Conservation (phyloP, 2,113 vertebrate species). For the Myrmecobius fasciatus region DNA sequence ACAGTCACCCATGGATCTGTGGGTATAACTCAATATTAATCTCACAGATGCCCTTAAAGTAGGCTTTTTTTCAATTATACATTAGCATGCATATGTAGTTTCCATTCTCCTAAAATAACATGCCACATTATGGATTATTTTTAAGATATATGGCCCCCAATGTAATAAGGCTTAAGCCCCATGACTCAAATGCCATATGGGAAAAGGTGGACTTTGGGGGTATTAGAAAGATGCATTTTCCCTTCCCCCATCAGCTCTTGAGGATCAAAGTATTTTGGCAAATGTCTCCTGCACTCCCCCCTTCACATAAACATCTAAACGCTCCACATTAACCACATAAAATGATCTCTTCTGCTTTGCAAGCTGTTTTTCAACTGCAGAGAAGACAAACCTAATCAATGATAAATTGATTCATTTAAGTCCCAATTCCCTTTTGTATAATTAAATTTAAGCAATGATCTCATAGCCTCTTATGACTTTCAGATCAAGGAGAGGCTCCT, state of each 20-base stretch:
- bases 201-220: neutral
- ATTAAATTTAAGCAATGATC: neutral
- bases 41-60: slow-evolving; percentile 3
- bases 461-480: neutral
- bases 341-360: slow-evolving; percentile 10
- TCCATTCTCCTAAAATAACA: neutral
- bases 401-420: slow-evolving; percentile 5
- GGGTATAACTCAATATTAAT: neutral
- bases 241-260: neutral
- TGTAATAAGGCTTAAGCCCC: slow-evolving; percentile 11
- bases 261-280: neutral
- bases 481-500: neutral
- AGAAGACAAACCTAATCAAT: slow-evolving; percentile 3
- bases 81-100: neutral
- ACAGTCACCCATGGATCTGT: neutral
- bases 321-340: neutral
- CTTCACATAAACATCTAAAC: slow-evolving; percentile 18
- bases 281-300: neutral
- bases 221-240: neutral
- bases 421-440: slow-evolving; percentile 8
- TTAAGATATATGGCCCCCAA: slow-evolving; percentile 8
- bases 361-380: neutral
- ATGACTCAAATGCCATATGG: slow-evolving; percentile 29
- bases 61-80: neutral
- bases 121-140: neutral